Evolutionary conservation across 2,888 invertebrate species (phyloP), one percentile per base, ranked within the genome.

Genomic region (Azorinus chamasolen): DNA sequence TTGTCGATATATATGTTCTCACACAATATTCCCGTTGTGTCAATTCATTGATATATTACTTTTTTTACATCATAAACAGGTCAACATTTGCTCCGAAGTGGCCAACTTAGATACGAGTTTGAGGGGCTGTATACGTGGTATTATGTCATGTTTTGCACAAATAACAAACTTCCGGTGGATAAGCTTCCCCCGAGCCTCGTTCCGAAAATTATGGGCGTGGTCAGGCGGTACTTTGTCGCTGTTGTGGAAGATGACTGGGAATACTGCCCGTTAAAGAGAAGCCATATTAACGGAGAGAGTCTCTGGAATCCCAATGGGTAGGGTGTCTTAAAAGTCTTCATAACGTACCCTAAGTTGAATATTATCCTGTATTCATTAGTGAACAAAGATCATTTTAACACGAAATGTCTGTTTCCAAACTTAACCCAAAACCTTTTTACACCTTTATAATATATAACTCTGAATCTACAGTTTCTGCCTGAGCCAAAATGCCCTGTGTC

Each of bases 61-160:
- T n/a, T n/a, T 10, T 32, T 32, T 32, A 4, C 10, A 32, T 32
- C 32, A 32, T 10, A 12, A 41, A 5, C 22, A 75, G 69, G 75
- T 25, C 69, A 43, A 10, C 64, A 55, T 8, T 41, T 57, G 8
- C 54, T 75, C 22, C 46, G 69, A 1, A 68, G 51, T 24, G 63
- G 64, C 24, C 75, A 75, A 18, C 69, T 75, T n/a, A 59, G 59
- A 5, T 64, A 83, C 61, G 79, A 81, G 27, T 53, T 46, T 39
- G 77, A 76, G 22, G 87, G 87, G 1, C 82, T 87, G 84, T 79
- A 58, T 8, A 79, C 77, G 5, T 72, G 63, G 32, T 85, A 85
- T 55, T 64, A 73, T n/a, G 84, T 85, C 18, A 59, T 69, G 25
- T 51, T 54, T 12, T 83, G 81, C 43, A 63, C 39, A 0, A 59